phyloP scores from a whole-genome alignment of 1,140 invertebrate species.

The Drosophila sp. region DNA sequence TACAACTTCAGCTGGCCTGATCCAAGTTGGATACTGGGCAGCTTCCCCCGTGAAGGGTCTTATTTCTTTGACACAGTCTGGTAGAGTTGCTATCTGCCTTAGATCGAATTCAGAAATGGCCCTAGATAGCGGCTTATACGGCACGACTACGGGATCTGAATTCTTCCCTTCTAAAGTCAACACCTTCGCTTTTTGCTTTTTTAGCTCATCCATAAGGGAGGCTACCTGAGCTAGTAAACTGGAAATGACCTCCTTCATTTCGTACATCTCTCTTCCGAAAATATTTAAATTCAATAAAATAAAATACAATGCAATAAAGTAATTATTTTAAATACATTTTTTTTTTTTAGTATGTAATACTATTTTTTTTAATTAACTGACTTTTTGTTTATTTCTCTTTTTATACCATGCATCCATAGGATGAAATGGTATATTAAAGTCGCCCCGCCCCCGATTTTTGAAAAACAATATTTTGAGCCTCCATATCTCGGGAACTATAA shows the following conservation, averaged over 20 bases:
- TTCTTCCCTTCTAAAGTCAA: background rate
- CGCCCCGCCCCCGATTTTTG: too few relatives aligned
- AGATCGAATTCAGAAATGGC: background rate
- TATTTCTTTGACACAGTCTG: too few relatives aligned
- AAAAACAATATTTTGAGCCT: too few relatives aligned
- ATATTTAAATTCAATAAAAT: background rate
- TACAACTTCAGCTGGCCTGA: too few relatives aligned
- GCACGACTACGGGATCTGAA: background rate
- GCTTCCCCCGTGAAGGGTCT: too few relatives aligned
- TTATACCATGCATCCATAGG: background rate
- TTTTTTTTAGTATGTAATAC: background rate
- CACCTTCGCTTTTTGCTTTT: background rate
- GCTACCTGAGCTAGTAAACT: background rate
- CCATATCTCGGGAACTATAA: too few relatives aligned
- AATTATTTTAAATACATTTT: background rate
- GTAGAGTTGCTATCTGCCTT: too few relatives aligned
- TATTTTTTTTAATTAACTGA: too few relatives aligned
- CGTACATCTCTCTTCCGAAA: background rate
- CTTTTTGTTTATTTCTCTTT: background rate
- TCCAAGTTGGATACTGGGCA: too few relatives aligned
- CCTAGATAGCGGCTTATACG: background rate
- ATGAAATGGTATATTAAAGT: too few relatives aligned
- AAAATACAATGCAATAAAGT: background rate
- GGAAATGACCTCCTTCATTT: background rate
- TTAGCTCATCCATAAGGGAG: background rate